A percentile compares a stretch with the other conserved stretches of the same genome.
Evolutionary conservation across 1,140 invertebrate species (phyloP).

Genomic region (Cydia strobilella): DNA sequence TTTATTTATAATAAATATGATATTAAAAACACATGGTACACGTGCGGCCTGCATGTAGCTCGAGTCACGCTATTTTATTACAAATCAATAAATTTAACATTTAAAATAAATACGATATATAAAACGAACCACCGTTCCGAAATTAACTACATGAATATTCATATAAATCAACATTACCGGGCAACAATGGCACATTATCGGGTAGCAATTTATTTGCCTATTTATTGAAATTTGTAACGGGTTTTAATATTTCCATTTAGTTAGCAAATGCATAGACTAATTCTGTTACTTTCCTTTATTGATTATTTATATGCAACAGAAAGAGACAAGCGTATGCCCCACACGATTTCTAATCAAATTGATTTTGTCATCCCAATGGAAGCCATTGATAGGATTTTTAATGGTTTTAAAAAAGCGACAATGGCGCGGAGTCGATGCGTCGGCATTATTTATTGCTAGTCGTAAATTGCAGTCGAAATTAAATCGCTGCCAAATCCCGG

Average conservation of each 20-base stretch:
- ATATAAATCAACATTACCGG: constrained; percentile 75
- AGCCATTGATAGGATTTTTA: constrained; percentile 76
- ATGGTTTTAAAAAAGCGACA: constrained; percentile 77
- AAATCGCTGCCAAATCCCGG: constrained; percentile 70
- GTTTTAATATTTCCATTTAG: constrained; percentile 57
- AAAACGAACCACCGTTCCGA: constrained; percentile 45
- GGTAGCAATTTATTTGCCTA: constrained; percentile 76
- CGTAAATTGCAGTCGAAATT: constrained; percentile 74
- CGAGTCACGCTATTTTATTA: constrained; percentile 37
- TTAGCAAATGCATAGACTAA: constrained; percentile 45
- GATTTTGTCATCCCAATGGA: constrained; percentile 60
- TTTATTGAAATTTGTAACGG: constrained; percentile 78
- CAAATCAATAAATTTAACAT: constrained; percentile 40
- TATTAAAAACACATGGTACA: constrained; percentile 34
- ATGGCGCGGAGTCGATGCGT: constrained; percentile 62
- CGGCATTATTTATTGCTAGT: constrained; percentile 70
- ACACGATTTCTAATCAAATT: constrained; percentile 49
- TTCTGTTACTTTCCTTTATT: constrained; percentile 45
- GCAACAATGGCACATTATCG: constrained; percentile 71
- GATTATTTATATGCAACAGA: constrained; percentile 42
- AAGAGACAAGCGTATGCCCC: constrained; percentile 47
- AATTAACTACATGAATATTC: constrained; percentile 76
- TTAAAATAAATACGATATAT: constrained; percentile 41
- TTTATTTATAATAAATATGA: constrained; percentile 14
- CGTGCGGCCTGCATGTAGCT: constrained; percentile 36